phyloP scores from a whole-genome alignment of 1,140 invertebrate genomes.

The Aphelinus certus region DNA sequence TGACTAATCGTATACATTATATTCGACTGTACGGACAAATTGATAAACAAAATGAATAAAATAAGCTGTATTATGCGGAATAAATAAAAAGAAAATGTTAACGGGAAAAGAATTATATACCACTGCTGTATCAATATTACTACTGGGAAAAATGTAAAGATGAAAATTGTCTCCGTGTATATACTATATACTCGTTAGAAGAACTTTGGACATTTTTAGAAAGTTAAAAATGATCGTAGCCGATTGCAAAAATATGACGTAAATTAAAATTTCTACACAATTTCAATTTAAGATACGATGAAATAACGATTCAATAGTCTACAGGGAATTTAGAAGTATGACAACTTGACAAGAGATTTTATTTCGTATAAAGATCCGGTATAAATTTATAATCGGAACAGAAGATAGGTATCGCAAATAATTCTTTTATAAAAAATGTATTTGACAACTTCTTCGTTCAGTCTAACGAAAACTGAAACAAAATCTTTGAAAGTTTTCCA shows the following conservation, averaged over 20 bases:
- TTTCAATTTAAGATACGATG: constrained; percentile 18
- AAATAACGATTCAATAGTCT: too few species aligned
- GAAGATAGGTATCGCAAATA: not conserved
- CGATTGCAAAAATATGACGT: constrained; percentile 29
- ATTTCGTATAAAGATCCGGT: too few species aligned
- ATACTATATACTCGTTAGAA: constrained; percentile 21
- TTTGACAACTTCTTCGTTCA: not conserved
- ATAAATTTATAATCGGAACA: not conserved
- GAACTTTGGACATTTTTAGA: not conserved
- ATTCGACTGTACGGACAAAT: constrained; percentile 3
- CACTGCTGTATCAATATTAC: too few species aligned
- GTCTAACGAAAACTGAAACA: too few species aligned
- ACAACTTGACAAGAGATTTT: too few species aligned
- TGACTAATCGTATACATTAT: not conserved
- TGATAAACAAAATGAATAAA: not conserved
- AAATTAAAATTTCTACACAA: constrained; percentile 52
- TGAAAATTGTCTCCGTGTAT: not conserved
- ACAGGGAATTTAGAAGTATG: too few species aligned
- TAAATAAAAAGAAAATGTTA: not conserved
- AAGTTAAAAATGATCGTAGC: constrained; percentile 10
- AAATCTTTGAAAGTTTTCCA: too few species aligned
- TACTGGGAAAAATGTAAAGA: too few species aligned
- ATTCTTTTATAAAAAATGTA: not conserved
- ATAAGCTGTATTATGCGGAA: not conserved
- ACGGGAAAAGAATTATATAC: not conserved